Conservation (phyloP, 2,888 invertebrate genomes). For the Tolmerus cingulatus region DNA sequence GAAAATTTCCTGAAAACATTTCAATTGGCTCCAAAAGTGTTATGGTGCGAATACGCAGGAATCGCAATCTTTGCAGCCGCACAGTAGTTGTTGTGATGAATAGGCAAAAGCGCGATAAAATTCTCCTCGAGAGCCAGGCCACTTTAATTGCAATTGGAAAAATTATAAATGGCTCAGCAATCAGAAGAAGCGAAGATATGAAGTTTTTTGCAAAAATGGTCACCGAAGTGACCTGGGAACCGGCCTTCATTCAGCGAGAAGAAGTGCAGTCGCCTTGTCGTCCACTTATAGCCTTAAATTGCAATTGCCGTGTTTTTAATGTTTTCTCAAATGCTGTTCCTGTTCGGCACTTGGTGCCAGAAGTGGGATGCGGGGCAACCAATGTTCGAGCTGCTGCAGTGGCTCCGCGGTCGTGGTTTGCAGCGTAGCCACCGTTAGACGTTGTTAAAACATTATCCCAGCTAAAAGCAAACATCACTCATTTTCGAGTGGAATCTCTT, state of each 20-base stretch:
- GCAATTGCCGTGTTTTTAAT: slow-evolving; percentile 31
- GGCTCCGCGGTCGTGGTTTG: not conserved
- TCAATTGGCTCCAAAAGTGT: not conserved
- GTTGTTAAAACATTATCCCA: slow-evolving; percentile 34
- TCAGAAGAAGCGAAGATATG: not conserved
- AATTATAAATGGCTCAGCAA: slow-evolving; percentile 30
- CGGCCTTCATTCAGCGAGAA: not conserved
- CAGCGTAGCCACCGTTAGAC: slow-evolving; percentile 36
- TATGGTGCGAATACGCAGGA: not conserved
- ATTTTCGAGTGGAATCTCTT: slow-evolving; percentile 40
- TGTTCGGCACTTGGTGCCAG: not conserved
- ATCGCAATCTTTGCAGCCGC: not conserved
- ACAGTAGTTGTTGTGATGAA: not conserved
- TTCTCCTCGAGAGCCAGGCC: not conserved
- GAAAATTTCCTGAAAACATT: not conserved
- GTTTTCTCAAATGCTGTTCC: not conserved
- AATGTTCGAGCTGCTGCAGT: not conserved
- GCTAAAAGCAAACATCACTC: slow-evolving; percentile 42
- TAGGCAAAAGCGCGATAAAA: not conserved
- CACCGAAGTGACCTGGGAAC: slow-evolving; percentile 15
- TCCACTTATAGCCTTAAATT: slow-evolving; percentile 34
- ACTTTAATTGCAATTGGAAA: slow-evolving; percentile 28
- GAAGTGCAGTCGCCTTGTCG: not conserved
- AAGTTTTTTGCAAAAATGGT: not conserved
- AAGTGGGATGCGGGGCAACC: not conserved